Conservation (phyloP, 2,113 vertebrate species). For the Salvelinus sp. region DNA sequence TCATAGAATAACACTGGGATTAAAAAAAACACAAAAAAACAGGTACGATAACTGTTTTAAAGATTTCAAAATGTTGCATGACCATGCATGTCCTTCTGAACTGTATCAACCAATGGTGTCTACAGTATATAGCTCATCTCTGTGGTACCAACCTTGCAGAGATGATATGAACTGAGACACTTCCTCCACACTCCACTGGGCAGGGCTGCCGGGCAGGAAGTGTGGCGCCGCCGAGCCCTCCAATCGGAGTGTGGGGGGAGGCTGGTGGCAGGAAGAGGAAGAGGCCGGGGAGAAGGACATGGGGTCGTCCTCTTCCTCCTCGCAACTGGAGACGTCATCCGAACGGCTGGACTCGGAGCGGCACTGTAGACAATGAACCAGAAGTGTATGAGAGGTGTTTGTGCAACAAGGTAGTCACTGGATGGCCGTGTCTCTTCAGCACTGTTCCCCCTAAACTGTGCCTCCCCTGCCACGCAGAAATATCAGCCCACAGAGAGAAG, state of each 20-base stretch:
- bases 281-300: slow-evolving; percentile 89
- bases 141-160: slow-evolving; percentile 81
- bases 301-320: slow-evolving; percentile 72
- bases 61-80: too few relatives aligned
- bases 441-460: too few relatives aligned
- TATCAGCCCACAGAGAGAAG: too few relatives aligned
- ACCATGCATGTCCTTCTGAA: too few relatives aligned
- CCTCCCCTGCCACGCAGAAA: too few relatives aligned
- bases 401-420: neutral
- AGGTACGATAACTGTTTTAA: too few relatives aligned
- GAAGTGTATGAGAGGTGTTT: neutral
- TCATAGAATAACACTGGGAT: too few relatives aligned
- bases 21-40: too few relatives aligned
- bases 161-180: slow-evolving; percentile 94
- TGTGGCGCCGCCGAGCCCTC: slow-evolving; percentile 74
- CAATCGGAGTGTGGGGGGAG: slow-evolving; percentile 70
- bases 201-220: slow-evolving; percentile 83
- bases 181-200: slow-evolving; percentile 93
- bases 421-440: too few relatives aligned
- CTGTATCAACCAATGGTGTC: too few relatives aligned
- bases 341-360: slow-evolving; percentile 92
- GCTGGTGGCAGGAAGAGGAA: slow-evolving; percentile 76
- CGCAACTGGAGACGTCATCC: slow-evolving; percentile 90
- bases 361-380: slow-evolving; percentile 63
- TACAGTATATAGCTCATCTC: too few relatives aligned